phyloP scores from a whole-genome alignment of 1,140 invertebrate genomes.

The Diorhabda elongata region DNA sequence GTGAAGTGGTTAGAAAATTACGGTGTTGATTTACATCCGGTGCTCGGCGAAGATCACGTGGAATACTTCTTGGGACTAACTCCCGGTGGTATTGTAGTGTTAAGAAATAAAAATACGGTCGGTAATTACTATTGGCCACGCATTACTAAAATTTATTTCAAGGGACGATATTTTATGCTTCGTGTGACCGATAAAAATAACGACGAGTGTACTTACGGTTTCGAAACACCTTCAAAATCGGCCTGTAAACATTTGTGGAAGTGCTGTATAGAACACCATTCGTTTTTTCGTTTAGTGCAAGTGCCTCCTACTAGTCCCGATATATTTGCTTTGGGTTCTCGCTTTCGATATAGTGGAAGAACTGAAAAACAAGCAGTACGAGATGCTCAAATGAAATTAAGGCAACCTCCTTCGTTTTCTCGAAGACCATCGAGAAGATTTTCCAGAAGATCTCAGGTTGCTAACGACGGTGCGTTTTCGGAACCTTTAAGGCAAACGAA shows the following conservation, averaged over 20 bases:
- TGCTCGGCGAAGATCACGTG: conserved; percentile 94
- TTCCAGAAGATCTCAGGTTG: conserved; percentile 47
- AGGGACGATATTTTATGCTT: conserved; percentile 94
- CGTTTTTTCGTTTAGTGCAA: conserved; percentile 91
- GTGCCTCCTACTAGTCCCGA: conserved; percentile 65
- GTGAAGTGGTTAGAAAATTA: conserved; percentile 97
- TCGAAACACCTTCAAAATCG: conserved; percentile 88
- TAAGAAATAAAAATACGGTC: conserved; percentile 94
- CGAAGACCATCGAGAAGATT: conserved; percentile 85
- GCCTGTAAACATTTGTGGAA: conserved; percentile 98
- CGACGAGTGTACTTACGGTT: conserved; percentile 92
- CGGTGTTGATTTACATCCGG: conserved; percentile 94
- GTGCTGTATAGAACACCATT: conserved; percentile 96
- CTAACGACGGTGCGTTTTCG: conserved; percentile 9
- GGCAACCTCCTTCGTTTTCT: conserved; percentile 77
- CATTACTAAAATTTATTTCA: conserved; percentile 94
- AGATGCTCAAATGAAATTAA: conserved; percentile 57
- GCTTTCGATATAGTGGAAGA: conserved; percentile 59
- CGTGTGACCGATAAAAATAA: conserved; percentile 93
- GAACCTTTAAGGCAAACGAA: conserved; percentile 40
- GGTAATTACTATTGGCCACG: conserved; percentile 99
- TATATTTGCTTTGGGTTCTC: conserved; percentile 67
- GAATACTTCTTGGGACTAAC: conserved; percentile 96
- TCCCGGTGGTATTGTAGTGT: conserved; percentile 93
- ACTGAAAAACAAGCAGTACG: conserved; percentile 61